Base-by-base conservation (phyloP, 1,140 invertebrate genomes). In the Sinonovacula constricta region DNA sequence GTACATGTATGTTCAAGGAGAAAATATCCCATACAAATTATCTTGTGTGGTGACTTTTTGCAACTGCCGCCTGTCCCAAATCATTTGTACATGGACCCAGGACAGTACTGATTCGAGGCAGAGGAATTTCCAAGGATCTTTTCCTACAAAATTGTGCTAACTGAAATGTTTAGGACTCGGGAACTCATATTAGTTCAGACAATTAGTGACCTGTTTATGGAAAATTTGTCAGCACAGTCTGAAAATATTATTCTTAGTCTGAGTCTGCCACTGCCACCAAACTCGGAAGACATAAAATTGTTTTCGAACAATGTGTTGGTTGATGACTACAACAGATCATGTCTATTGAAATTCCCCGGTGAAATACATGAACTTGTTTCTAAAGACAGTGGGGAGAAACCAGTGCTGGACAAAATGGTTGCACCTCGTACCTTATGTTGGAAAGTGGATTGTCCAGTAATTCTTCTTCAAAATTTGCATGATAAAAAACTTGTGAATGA, bases 61-160 rank as follows among this genome's bases (percentile, higher is more conserved):
- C 74, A 81, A 56, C 53, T 81, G 12, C 67, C 80, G 24, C 72
- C 80, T 18, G 62, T 78, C 15, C n/a, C 62, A 30, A 59, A 81
- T 77, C 12, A 34, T 3, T 3, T 53, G 15, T 66, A 71, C 31
- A n/a, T n/a, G 24, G 80, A 81, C 10, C 14, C 26, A 66, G 74
- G 74, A 39, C 7, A 70, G 24, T 72, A 65, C 31, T 78, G 66
- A 60, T 81, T 81, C 60, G 36, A 77, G 26, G 31, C 22, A 31
- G 12, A 33, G 0, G 15, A 51, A 22, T 81, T 80, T 53, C n/a
- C 24, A 5, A 66, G 49, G 26, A 5, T 60, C 7, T 67, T 74
- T 59, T 3, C n/a, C 1, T 63, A 80, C 30, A 68, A 56, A 67
- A 26, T 80, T 31, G 49, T 60, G 3, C 36, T 74, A 14, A 74